Conservation (phyloP, 2,888 invertebrate species). For the Protonemura montana region DNA sequence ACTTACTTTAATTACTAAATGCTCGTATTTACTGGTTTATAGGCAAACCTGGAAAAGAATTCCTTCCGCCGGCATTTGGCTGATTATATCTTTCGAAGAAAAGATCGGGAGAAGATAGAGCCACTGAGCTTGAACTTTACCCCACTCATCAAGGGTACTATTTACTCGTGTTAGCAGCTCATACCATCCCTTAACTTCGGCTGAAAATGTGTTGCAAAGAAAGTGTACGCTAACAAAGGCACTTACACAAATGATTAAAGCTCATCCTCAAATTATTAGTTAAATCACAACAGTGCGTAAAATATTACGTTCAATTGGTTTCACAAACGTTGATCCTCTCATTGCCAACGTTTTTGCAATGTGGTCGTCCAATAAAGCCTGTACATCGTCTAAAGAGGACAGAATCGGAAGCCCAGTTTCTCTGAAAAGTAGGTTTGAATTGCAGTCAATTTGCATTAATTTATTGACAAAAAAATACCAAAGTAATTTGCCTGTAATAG, state of each 20-base stretch:
- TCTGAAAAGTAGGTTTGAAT: constrained; percentile 58
- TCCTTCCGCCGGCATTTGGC: constrained; percentile 87
- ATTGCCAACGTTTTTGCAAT: constrained; percentile 83
- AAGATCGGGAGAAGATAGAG: constrained; percentile 86
- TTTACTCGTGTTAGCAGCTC: constrained; percentile 74
- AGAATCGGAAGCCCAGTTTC: constrained; percentile 77
- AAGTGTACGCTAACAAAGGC: too few relatives aligned
- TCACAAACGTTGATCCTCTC: constrained; percentile 86
- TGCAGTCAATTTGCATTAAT: background rate
- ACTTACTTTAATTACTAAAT: background rate
- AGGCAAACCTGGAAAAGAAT: constrained; percentile 68
- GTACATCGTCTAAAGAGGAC: constrained; percentile 78
- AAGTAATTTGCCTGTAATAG: too few relatives aligned
- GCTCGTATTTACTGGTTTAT: constrained; percentile 17
- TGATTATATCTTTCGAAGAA: constrained; percentile 84
- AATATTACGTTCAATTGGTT: constrained; percentile 73
- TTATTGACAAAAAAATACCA: too few relatives aligned
- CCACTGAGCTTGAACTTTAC: constrained; percentile 87
- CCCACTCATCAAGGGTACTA: constrained; percentile 82
- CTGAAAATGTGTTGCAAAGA: constrained; percentile 47
- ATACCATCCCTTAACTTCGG: constrained; percentile 74
- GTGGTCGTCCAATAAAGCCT: constrained; percentile 82
- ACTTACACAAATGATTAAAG: too few relatives aligned
- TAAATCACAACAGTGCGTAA: background rate
- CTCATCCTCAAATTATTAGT: too few relatives aligned